Base-by-base conservation (phyloP, 2,888 invertebrate genomes). In the Belgica antarctica region DNA sequence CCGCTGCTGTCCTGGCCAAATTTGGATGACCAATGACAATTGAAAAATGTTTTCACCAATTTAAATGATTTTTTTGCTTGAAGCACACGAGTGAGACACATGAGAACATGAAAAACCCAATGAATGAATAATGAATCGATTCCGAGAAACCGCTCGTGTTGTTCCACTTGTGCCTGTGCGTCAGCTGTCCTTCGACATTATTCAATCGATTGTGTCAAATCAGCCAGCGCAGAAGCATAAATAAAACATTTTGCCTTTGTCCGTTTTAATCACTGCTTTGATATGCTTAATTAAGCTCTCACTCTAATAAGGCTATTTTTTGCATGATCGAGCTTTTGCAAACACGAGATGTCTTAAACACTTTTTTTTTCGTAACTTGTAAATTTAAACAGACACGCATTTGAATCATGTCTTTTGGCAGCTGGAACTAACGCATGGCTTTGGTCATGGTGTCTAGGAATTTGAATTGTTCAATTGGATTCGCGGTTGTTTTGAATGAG, bases 71-170 rank as follows among this genome's bases (percentile, higher is more conserved):
- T 15, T 3, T 22, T 52, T 22, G 22, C 52, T 52, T 52, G 52
- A 22, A 17, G n/a, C 17, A 52, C 2, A 52, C 52, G 22, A 52
- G 7, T n/a, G 52, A 17, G 17, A 52, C 22, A 10, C 41, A n/a
- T 22, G 34, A 52, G 3, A 41, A 52, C 52, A 52, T 15, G 41
- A 41, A 41, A 10, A 2, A 52, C 7, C 52, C n/a, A n/a, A n/a
- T 46, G 17, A 52, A 52, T 52, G 52, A 52, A 52, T 52, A 52
- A 52, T 52, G 22, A 52, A 52, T 52, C 22, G 52, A 52, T 52
- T 52, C 52, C 52, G 52, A 52, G 22, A 52, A 52, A n/a, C 22
- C 22, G 52, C 52, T 22, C 19, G 17, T 31, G 34, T 31, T 31
- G 34, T 2, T 52, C 17, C 52, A 52, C 52, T 52, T 17, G 52